Conservation (phyloP, 2,888 invertebrate species). For the Drosophila tripunctata region DNA sequence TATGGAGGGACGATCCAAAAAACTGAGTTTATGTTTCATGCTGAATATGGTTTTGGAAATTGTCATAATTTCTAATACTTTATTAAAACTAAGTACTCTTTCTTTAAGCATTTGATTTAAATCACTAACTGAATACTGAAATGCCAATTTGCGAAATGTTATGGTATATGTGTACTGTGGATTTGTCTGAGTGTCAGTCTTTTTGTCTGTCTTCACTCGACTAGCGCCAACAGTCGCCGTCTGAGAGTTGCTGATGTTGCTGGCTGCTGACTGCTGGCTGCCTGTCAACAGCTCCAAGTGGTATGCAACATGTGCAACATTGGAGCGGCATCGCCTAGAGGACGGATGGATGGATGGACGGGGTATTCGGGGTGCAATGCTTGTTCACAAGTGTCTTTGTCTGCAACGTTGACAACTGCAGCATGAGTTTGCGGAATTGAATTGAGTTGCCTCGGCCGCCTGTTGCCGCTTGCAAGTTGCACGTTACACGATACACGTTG, state of each 20-base stretch:
- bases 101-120: not conserved
- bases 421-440: conserved; percentile 72
- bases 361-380: conserved; percentile 13
- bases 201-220: conserved; percentile 60
- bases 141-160: not conserved
- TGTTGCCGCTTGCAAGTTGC: conserved; percentile 14
- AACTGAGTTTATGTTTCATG: too few species aligned
- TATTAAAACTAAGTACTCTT: too few species aligned
- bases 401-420: conserved; percentile 71
- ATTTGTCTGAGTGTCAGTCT: conserved; percentile 38
- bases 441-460: conserved; percentile 62
- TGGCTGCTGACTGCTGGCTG: conserved; percentile 41
- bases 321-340: conserved; percentile 28
- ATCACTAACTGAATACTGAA: not conserved
- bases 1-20: too few species aligned
- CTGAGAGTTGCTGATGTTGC: conserved; percentile 50
- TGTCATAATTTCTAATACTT: too few species aligned
- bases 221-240: conserved; percentile 70
- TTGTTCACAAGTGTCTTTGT: conserved; percentile 66
- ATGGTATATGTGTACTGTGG: conserved; percentile 13
- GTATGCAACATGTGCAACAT: conserved; percentile 68
- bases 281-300: conserved; percentile 69
- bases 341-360: not conserved
- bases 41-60: too few species aligned
- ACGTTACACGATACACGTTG: not conserved